Evolutionary conservation across 2,797 vertebrate genomes (phyloP).

Genomic region (Steatocranus sp.): DNA sequence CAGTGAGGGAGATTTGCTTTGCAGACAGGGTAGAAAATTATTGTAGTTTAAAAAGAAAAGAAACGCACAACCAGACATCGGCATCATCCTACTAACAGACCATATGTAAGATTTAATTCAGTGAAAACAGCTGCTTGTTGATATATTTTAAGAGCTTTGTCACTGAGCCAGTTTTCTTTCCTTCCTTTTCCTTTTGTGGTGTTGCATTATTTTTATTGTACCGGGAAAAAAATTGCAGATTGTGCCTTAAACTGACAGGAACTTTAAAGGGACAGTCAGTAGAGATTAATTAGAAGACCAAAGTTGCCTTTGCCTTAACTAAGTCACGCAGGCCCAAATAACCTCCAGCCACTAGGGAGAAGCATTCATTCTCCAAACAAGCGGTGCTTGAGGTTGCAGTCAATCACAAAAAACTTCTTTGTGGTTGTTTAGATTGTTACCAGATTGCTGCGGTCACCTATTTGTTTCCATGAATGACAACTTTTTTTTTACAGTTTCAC

Average conservation of each 20-base stretch:
- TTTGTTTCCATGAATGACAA: neutral
- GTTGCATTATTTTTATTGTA: neutral
- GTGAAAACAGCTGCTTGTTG: slow-evolving; percentile 38
- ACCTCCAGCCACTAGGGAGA: neutral
- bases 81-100: neutral
- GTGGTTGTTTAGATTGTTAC: neutral
- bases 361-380: neutral
- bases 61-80: slow-evolving; percentile 17
- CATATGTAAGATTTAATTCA: neutral
- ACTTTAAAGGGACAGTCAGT: slow-evolving; percentile 41
- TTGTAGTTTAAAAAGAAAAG: neutral
- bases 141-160: slow-evolving; percentile 40
- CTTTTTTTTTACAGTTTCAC: neutral
- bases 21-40: slow-evolving; percentile 32
- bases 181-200: neutral
- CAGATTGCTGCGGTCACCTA: neutral
- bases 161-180: slow-evolving; percentile 60
- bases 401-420: neutral
- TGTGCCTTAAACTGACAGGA: slow-evolving; percentile 27
- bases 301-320: slow-evolving; percentile 11
- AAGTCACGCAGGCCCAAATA: neutral
- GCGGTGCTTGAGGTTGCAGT: neutral
- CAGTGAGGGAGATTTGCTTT: slow-evolving; percentile 3
- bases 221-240: neutral
- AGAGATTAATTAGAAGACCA: slow-evolving; percentile 9